Evolutionary conservation across 2,888 invertebrate genomes (phyloP).

Genomic region (Orchesella flavescens): DNA sequence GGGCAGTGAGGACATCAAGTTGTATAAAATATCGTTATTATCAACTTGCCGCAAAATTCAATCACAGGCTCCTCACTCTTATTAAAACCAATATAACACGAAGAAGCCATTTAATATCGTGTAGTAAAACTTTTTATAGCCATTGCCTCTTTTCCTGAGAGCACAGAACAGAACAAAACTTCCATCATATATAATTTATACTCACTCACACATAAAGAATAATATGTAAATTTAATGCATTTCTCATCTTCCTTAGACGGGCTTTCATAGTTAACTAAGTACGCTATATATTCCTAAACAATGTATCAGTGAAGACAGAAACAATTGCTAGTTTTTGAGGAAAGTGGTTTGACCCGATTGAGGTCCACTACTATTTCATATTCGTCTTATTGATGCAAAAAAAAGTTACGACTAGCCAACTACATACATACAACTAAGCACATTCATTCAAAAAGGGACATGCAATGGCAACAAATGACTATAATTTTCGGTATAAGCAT

Average conservation of each 20-base stretch:
- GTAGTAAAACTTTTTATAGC: neutral
- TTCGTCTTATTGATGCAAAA: neutral
- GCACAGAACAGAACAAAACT: too few species aligned
- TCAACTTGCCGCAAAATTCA: neutral
- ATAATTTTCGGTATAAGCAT: too few species aligned
- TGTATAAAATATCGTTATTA: neutral
- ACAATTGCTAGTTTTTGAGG: slow-evolving; percentile 56
- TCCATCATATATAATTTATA: neutral
- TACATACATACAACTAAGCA: too few species aligned
- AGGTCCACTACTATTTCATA: slow-evolving; percentile 41
- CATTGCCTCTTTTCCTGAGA: too few species aligned
- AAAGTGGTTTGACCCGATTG: slow-evolving; percentile 71
- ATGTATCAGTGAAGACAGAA: neutral
- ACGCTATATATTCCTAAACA: neutral
- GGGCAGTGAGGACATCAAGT: neutral
- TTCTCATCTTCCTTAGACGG: neutral
- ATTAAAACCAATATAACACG: neutral
- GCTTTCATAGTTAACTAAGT: neutral
- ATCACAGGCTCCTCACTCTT: neutral
- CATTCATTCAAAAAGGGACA: neutral
- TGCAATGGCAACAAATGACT: too few species aligned
- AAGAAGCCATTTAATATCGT: slow-evolving; percentile 1
- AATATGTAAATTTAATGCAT: neutral
- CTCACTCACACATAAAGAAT: neutral
- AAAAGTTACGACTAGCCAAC: too few species aligned